phyloP scores from a whole-genome alignment of 2,113 vertebrate species.

The Trematomus loennbergii region DNA sequence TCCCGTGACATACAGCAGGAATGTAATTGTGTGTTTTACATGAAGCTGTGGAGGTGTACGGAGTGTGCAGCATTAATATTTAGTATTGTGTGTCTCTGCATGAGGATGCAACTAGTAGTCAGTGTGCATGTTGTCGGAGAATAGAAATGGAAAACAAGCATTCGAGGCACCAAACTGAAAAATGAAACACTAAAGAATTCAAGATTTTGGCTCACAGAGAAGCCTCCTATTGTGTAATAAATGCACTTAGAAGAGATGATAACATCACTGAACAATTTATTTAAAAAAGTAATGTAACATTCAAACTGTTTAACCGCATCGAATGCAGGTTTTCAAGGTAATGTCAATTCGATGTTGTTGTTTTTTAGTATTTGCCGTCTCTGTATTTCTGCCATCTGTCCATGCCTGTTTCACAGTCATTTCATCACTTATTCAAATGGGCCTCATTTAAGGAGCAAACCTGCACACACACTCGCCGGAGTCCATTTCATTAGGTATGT shows the following conservation, averaged over 20 bases:
- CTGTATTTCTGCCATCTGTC: not conserved
- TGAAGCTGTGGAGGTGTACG: conserved; percentile 21
- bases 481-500: conserved; percentile 26
- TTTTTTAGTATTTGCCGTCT: conserved; percentile 5
- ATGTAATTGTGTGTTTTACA: conserved; percentile 17
- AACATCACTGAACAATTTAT: conserved; percentile 14
- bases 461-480: not conserved
- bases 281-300: conserved; percentile 7
- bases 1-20: conserved; percentile 2
- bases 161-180: not conserved
- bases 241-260: conserved; percentile 18
- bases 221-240: conserved; percentile 5
- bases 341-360: conserved; percentile 41
- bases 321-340: conserved; percentile 14
- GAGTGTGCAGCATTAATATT: conserved; percentile 17
- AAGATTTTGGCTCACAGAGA: conserved; percentile 7
- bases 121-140: not conserved
- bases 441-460: conserved; percentile 25
- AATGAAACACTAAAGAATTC: conserved; percentile 21
- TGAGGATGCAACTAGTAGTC: conserved; percentile 7
- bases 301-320: conserved; percentile 19
- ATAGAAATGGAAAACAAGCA: conserved; percentile 11
- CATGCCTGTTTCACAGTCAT: conserved; percentile 1
- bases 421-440: conserved; percentile 36
- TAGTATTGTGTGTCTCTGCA: conserved; percentile 10